Conservation (phyloP, 1,140 invertebrate genomes). For the Saxidomus purpurata region DNA sequence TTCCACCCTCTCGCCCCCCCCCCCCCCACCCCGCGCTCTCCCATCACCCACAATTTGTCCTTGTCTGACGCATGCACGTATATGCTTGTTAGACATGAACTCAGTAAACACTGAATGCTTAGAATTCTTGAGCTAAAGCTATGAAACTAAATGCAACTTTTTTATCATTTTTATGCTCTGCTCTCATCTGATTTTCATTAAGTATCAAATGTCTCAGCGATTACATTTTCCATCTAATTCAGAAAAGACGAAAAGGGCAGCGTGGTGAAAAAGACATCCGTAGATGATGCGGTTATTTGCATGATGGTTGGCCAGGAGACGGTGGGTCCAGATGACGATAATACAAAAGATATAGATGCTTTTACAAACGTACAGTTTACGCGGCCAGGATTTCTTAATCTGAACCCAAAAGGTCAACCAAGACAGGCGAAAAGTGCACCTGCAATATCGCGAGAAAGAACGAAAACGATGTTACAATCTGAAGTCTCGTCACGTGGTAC, state of each 20-base stretch:
- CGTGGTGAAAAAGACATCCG: slow-evolving; percentile 52
- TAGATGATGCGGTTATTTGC: slow-evolving; percentile 53
- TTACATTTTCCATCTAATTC: too few species aligned
- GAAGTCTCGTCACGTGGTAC: slow-evolving; percentile 56
- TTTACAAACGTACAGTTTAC: slow-evolving; percentile 38
- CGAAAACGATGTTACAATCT: slow-evolving; percentile 51
- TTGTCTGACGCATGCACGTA: too few species aligned
- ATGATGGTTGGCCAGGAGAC: slow-evolving; percentile 61
- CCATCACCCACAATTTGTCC: too few species aligned
- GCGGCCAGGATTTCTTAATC: slow-evolving; percentile 37
- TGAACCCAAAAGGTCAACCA: slow-evolving; percentile 24
- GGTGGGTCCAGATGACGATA: slow-evolving; percentile 40
- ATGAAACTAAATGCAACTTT: too few species aligned
- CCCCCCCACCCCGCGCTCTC: too few species aligned
- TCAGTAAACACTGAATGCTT: too few species aligned
- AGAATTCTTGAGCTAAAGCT: too few species aligned
- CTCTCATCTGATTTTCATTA: too few species aligned
- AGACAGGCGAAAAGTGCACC: slow-evolving; percentile 61
- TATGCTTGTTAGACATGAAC: too few species aligned
- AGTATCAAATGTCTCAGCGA: too few species aligned
- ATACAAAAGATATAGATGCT: background rate
- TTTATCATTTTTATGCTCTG: too few species aligned
- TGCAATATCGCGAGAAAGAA: slow-evolving; percentile 41
- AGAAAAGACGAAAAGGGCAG: slow-evolving; percentile 50
- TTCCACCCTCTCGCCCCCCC: too few species aligned